Base-by-base conservation (phyloP, 1,140 invertebrate species). In the Calephelis nemesis region DNA sequence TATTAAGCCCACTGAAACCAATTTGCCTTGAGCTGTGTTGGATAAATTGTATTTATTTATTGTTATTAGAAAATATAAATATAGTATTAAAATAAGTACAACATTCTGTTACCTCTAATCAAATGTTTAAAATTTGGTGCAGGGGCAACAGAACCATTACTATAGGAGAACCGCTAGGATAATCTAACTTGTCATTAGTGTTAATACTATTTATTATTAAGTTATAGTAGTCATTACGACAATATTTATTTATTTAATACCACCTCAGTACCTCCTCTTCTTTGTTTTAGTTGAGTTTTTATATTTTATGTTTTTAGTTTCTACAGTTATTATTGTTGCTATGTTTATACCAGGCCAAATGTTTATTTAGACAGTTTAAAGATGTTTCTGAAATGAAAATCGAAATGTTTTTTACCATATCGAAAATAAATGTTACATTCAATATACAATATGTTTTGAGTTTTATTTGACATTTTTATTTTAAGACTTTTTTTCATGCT, bases 121-220 rank as follows among this genome's bases (percentile, higher is more conserved):
- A 71, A 91, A 85, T 66, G 5, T 58, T 70, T 45, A 8, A 10
- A 66, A 70, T 87, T 89, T 79, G 83, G 79, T 78, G 65, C 70
- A 91, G 87, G 81, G 88, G 88, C 86, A 91, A 91, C 88, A 82
- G 88, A 91, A 88, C 87, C 69, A 68, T 75, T 75, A 74, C 72
- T 75, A 74, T 79, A 90, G 83, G 79, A 87, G 83, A 87, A 87
- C 87, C 86, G 87, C 83, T 91, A 91, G 88, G 73, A 74, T 88
- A 87, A 88, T 85, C 74, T 90, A 86, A 91, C 88, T 91, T 88
- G 88, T 91, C 88, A 91, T 91, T 91, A 91, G 88, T 88, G 83
- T 88, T 90, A 91, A 89, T 88, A 87, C 82, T 87, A 87, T 87
- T 90, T 88, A 88, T 87, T 88, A 75, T 78, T 85, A 83, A 89